Evolutionary conservation across 2,888 invertebrate genomes (phyloP), one percentile per base, ranked within the genome.

Genomic region (Troides helena): DNA sequence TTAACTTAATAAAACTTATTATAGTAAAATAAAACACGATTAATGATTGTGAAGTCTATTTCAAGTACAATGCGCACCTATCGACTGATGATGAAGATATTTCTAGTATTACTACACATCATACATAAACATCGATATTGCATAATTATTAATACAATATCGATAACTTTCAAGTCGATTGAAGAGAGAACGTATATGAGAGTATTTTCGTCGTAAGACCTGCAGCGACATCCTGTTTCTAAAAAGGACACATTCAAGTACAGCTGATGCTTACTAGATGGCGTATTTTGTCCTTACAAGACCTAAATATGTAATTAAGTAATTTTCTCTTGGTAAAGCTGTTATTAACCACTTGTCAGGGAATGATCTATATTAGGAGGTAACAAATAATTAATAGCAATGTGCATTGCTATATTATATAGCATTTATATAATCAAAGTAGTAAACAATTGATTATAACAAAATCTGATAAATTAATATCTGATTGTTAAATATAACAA

Each of bases 141-240:
- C 10, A 46, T 46, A 46, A 46, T 46, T 46, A 3, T 25, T 23
- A 58, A 58, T 58, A 58, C 4, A 58, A 58, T 2, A 58, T 58
- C 23, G 12, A 23, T n/a, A 58, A 12, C 57, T 58, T 5, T 23
- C 0, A n/a, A 7, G 10, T 14, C 6, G 23, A 23, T 25, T 25
- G 23, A 58, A 12, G n/a, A 7, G 23, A 58, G 12, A 12, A 1
- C 23, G 1, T 2, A 2, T 58, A 23, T 10, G 8, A 58, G 8
- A 58, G 6, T 23, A 8, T 12, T 12, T 14, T 0, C 4, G 8
- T 60, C 21, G 63, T 67, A 75, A 65, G 74, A 77, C 81, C 73
- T 72, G 83, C 87, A 87, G 92, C 92, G 92, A 91, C 92, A 90
- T 91, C 92, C 83, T 77, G 84, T 81, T 85, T 87, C 78, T 82